phyloP scores from a whole-genome alignment of 2,797 vertebrate genomes.

The Semaprochilodus insignis region DNA sequence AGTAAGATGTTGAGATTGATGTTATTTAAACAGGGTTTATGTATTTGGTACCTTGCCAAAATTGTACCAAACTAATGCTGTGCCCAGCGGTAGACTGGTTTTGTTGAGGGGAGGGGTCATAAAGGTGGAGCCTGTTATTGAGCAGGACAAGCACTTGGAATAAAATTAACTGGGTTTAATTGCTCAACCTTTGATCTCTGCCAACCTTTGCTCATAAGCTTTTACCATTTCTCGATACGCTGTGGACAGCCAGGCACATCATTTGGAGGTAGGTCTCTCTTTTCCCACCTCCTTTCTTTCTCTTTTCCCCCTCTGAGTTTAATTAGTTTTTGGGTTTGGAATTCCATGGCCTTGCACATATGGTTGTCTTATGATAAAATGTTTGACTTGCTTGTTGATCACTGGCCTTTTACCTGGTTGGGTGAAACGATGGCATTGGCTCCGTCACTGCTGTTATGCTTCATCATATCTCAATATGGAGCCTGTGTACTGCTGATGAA shows the following conservation, averaged over 20 bases:
- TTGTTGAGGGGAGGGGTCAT: constrained; percentile 14
- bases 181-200: constrained; percentile 76
- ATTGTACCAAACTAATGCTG: neutral
- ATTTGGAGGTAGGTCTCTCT: constrained; percentile 61
- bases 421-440: too few species aligned
- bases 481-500: too few species aligned
- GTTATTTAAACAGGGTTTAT: too few species aligned
- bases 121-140: neutral
- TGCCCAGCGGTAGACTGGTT: neutral
- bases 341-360: too few species aligned
- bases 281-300: neutral
- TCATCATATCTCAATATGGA: too few species aligned
- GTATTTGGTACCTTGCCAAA: too few species aligned
- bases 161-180: constrained; percentile 77
- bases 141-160: constrained; percentile 49
- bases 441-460: too few species aligned
- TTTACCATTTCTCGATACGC: constrained; percentile 17
- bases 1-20: too few species aligned
- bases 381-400: too few species aligned
- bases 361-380: too few species aligned
- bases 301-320: neutral
- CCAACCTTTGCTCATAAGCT: constrained; percentile 70
- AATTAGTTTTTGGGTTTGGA: neutral
- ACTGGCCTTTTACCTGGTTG: too few species aligned
- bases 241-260: constrained; percentile 50